Base-by-base conservation (phyloP, 2,113 vertebrate species). In the Thymallus thymallus region DNA sequence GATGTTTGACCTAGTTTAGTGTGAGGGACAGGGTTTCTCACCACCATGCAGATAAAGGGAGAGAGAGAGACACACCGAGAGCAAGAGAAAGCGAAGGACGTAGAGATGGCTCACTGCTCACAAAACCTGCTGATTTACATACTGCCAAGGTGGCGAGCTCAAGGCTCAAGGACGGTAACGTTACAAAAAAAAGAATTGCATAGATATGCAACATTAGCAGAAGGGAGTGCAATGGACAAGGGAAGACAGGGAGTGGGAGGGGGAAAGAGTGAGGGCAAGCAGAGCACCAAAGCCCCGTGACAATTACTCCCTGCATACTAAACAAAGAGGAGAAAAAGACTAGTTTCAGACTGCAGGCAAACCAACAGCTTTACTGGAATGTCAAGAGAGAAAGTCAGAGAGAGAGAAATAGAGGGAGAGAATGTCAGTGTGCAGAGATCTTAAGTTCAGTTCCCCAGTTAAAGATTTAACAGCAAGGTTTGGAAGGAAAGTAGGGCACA, bases 401-500 rank as follows among this genome's bases (percentile, higher is more conserved):
- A 58, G 16, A 32, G 29, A 71, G 51, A 56, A 5, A 75, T 16
- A 35, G n/a, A 60, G 4, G 20, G 26, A 80, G 80, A 72, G 20
- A 65, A 24, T 69, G 13, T 70, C 46, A 63, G 16, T 29, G 35
- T 24, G 55, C 5, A 18, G 30, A n/a, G 24, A 14, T 14, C 69
- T 66, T 55, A 72, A 35, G 73, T 75, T 63, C 46, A 68, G 30
- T 48, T 68, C 73, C 30, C 9, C 45, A 4, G 69, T 83, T 74
- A 71, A 86, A 89, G 69, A 83, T 77, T 78, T 65, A 80, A 78
- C 71, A 76, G 63, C 30, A 71, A 64, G 64, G 67, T 66, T 80
- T 4, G 61, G 55, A 60, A 71, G 48, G 78, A 35, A 89, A 84
- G 82, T 84, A 84, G 85, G 84, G 71, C 81, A 88, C 65, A 7